phyloP scores from a whole-genome alignment of 2,113 vertebrate genomes.

The Chinchilla lanigera region DNA sequence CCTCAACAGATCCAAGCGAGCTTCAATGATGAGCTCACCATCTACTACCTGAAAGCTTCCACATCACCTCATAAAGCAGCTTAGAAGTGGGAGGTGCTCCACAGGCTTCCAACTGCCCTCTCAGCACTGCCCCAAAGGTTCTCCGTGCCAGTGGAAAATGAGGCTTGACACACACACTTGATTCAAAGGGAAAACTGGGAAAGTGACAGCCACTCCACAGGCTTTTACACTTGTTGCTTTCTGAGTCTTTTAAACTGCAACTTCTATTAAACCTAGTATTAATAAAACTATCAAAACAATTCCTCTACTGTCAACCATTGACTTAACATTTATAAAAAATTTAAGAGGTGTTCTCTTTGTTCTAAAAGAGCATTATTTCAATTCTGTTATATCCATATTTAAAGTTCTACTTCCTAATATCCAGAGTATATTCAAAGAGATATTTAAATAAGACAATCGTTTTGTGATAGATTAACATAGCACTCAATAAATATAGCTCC shows the following conservation, averaged over 20 bases:
- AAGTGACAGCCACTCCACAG: not conserved
- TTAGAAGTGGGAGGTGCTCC: too few relatives aligned
- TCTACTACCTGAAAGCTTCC: not conserved
- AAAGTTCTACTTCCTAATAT: not conserved
- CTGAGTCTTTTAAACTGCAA: not conserved
- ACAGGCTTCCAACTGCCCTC: not conserved
- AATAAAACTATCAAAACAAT: not conserved
- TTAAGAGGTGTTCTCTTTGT: not conserved
- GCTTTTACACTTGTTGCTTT: not conserved
- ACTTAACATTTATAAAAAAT: not conserved
- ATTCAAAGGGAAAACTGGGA: not conserved
- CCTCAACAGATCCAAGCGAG: not conserved
- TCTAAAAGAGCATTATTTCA: conserved; percentile 31
- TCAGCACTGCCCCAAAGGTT: not conserved
- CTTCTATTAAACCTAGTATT: not conserved
- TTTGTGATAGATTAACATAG: not conserved
- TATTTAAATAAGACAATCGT: not conserved
- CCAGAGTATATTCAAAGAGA: not conserved
- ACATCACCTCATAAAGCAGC: not conserved
- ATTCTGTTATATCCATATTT: not conserved
- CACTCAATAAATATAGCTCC: not conserved
- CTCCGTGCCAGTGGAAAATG: not conserved
- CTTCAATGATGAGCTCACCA: not conserved
- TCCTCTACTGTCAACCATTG: not conserved
- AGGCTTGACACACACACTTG: not conserved